Percentiles rank a stretch among this genome's conserved stretches.
phyloP scores from a whole-genome alignment of 2,113 vertebrate genomes.

The Mobula birostris region DNA sequence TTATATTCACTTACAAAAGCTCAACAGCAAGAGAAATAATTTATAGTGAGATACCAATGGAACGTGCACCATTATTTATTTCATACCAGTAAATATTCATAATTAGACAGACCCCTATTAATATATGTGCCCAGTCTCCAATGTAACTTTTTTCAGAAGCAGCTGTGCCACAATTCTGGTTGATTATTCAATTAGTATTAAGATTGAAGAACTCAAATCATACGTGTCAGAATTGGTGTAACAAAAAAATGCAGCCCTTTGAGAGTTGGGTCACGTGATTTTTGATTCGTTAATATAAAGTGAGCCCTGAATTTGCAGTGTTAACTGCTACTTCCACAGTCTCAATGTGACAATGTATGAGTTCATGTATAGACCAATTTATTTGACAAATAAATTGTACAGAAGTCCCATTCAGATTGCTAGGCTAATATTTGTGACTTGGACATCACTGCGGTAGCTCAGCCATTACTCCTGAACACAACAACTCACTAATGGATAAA shows the following conservation, averaged over 20 bases:
- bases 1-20: background rate
- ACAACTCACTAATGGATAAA: background rate
- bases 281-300: background rate
- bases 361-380: background rate
- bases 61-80: background rate
- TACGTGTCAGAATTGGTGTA: background rate
- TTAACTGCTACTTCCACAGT: background rate
- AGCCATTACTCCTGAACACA: background rate
- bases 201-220: background rate
- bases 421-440: background rate
- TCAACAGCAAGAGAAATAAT: slow-evolving; percentile 3
- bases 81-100: background rate
- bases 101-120: background rate
- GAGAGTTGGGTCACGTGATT: background rate
- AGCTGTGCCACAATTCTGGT: background rate
- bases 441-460: background rate
- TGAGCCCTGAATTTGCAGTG: background rate
- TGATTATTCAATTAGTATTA: slow-evolving; percentile 1
- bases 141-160: background rate
- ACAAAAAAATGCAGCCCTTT: background rate
- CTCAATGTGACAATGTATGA: background rate
- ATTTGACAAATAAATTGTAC: background rate
- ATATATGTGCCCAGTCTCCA: background rate
- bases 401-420: background rate
- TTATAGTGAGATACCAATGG: too few relatives aligned